Conservation (phyloP, 2,797 vertebrate genomes). For the Melanotaenia boesemani region DNA sequence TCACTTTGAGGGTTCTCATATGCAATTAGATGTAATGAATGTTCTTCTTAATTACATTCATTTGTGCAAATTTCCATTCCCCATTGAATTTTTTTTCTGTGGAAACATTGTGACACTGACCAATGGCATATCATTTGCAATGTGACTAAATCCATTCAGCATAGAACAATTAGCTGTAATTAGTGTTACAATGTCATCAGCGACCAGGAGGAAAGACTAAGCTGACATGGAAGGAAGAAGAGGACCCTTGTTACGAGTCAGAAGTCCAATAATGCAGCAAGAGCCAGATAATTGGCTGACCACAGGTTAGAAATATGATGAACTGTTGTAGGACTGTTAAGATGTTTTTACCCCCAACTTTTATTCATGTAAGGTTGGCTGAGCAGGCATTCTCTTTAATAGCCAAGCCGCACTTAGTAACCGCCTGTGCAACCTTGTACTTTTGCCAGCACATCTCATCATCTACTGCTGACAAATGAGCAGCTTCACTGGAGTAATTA, state of each 20-base stretch:
- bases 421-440: conserved; percentile 55
- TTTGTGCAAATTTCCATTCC: conserved; percentile 84
- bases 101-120: conserved; percentile 84
- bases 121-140: conserved; percentile 84
- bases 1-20: conserved; percentile 82
- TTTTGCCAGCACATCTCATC: conserved; percentile 46
- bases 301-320: conserved; percentile 71
- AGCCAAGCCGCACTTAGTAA: conserved; percentile 40
- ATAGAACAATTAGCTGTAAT: conserved; percentile 84
- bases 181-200: conserved; percentile 83
- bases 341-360: conserved; percentile 2
- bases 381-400: conserved; percentile 58
- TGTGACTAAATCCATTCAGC: conserved; percentile 83
- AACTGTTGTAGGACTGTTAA: conserved; percentile 53
- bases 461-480: conserved; percentile 63
- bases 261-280: conserved; percentile 64
- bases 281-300: conserved; percentile 76
- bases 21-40: conserved; percentile 86
- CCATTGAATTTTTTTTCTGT: conserved; percentile 78
- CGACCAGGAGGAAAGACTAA: conserved; percentile 76
- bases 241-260: conserved; percentile 70
- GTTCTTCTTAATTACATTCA: conserved; percentile 85
- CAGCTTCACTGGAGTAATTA: conserved; percentile 62
- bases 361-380: conserved; percentile 49
- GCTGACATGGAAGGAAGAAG: conserved; percentile 72